Evolutionary conservation across 35 echinoderm and acorn worm species (phyloP).

Genomic region (Holothuria glaberrima): DNA sequence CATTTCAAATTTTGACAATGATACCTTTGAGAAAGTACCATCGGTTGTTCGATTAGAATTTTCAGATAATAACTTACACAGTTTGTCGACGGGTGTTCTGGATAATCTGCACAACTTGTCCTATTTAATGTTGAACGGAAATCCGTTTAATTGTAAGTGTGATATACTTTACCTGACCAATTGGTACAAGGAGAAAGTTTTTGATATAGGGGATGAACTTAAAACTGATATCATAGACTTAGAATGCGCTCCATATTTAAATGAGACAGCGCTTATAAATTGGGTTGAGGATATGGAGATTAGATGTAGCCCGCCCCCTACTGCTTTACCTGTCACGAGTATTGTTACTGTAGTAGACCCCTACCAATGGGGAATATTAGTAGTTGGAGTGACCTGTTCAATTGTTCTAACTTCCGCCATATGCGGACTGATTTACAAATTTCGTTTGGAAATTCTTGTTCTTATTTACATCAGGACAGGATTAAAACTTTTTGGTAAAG

Average conservation of each 20-base stretch:
- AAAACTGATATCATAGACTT: neutral
- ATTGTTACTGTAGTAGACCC: neutral
- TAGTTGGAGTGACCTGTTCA: neutral
- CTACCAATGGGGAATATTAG: neutral
- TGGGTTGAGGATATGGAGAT: slow-evolving; percentile 16
- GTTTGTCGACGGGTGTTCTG: neutral
- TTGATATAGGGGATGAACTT: neutral
- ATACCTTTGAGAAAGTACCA: neutral
- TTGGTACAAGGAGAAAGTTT: slow-evolving; percentile 8
- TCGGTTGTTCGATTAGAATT: neutral
- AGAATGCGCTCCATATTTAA: slow-evolving; percentile 24
- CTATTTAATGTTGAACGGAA: neutral
- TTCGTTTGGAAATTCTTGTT: slow-evolving; percentile 37
- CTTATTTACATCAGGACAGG: slow-evolving; percentile 50
- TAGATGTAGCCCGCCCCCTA: neutral
- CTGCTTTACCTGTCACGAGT: neutral
- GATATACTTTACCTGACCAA: neutral
- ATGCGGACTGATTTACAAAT: neutral
- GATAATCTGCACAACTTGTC: neutral
- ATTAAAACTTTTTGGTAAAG: neutral
- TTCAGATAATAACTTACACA: neutral
- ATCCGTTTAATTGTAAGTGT: neutral
- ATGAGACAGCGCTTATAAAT: slow-evolving; percentile 22
- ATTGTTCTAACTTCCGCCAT: neutral
- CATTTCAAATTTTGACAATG: neutral